These are phyloP conservation scores for Lamellibrachia luymesi DNA, from an alignment of 1,140 invertebrate species.

Conservation along the genomic window DNA sequence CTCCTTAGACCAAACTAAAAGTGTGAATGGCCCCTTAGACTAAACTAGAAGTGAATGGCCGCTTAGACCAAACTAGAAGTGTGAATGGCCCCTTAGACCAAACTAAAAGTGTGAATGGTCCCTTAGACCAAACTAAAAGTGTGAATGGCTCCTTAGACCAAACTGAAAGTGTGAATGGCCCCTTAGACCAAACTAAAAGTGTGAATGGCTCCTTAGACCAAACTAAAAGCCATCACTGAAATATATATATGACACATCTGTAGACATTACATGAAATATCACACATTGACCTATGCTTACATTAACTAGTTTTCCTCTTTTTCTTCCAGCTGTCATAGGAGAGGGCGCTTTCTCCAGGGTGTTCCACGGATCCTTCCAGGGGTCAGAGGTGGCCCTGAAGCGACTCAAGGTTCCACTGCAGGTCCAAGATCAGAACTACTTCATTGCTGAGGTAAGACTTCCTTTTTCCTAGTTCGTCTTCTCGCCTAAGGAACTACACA, in stretches of 20 bases:
- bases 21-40: no score
- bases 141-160: no score
- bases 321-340: slow-evolving; percentile 34
- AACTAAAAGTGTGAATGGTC: no score
- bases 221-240: not conserved
- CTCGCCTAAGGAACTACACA: not conserved
- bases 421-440: slow-evolving; percentile 47
- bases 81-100: no score
- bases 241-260: not conserved
- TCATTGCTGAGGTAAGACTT: slow-evolving; percentile 45
- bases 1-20: no score
- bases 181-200: no score
- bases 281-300: not conserved
- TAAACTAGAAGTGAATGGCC: no score
- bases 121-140: no score
- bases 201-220: no score
- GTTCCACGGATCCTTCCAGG: slow-evolving; percentile 43
- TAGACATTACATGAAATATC: not conserved
- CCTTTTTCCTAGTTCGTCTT: not conserved
- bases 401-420: slow-evolving; percentile 40
- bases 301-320: not conserved
- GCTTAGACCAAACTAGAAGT: no score
- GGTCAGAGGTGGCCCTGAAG: slow-evolving; percentile 48
- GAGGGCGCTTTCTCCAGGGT: slow-evolving; percentile 48
- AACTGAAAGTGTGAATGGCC: no score